These are phyloP conservation scores for Limnephilus rhombicus DNA, from an alignment of 2,888 invertebrate species.

Conservation along the genomic window DNA sequence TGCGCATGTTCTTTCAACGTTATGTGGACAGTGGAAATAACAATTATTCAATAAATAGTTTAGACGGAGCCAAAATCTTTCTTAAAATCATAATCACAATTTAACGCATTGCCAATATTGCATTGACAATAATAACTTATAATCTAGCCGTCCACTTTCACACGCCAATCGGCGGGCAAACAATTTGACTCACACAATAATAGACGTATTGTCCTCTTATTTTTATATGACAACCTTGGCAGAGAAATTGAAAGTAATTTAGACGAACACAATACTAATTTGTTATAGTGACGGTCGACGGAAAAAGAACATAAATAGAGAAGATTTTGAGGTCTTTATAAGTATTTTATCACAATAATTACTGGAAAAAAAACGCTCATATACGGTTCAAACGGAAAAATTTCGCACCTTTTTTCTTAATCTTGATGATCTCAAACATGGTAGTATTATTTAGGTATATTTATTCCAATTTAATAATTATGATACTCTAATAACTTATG, in stretches of 20 bases:
- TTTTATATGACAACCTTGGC: slow-evolving; percentile 10
- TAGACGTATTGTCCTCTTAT: neutral
- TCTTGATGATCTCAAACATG: too few relatives aligned
- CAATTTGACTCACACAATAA: neutral
- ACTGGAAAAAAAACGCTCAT: too few relatives aligned
- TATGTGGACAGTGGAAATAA: too few relatives aligned
- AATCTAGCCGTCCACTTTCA: neutral
- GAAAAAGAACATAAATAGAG: neutral
- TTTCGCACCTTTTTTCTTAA: too few relatives aligned
- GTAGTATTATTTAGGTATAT: too few relatives aligned
- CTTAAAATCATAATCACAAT: neutral
- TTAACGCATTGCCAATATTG: neutral
- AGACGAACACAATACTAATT: neutral
- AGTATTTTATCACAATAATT: too few relatives aligned
- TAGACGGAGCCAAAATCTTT: neutral
- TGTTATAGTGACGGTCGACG: neutral
- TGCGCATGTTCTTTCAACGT: too few relatives aligned
- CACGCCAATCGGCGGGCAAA: neutral
- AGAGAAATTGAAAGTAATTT: slow-evolving; percentile 29
- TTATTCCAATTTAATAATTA: too few relatives aligned
- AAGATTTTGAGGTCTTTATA: neutral
- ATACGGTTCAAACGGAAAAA: too few relatives aligned
- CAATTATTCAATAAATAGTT: too few relatives aligned
- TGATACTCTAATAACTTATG: too few relatives aligned
- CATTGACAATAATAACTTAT: neutral